Evolutionary conservation across 92 coral and sea anemone species (phyloP).

Genomic region (Phenganax stokvisi): DNA sequence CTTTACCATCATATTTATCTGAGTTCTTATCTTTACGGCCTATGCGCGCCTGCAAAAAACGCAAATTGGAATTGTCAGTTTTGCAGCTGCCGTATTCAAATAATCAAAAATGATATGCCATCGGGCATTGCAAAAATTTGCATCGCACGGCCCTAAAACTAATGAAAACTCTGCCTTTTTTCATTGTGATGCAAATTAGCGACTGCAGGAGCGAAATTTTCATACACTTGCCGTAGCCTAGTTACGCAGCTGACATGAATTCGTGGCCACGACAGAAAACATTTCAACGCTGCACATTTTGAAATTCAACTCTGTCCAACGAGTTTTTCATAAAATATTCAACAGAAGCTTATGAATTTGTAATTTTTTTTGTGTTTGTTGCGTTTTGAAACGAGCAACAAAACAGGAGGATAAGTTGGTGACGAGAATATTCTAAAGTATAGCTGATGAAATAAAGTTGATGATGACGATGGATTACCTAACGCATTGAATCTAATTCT

Average conservation of each 20-base stretch:
- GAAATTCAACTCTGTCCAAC: neutral
- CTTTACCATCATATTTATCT: no score
- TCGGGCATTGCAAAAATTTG: neutral
- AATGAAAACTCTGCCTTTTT: slow-evolving; percentile 1
- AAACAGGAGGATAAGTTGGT: neutral
- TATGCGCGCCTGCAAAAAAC: neutral
- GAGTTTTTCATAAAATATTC: slow-evolving; percentile 9
- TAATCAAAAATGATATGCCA: neutral
- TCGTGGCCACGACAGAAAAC: no score
- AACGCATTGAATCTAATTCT: no score
- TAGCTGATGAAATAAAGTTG: neutral
- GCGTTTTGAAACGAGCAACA: slow-evolving; percentile 1
- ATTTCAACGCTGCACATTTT: neutral
- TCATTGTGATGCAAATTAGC: slow-evolving; percentile 20
- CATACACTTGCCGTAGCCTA: neutral
- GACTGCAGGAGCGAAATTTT: neutral
- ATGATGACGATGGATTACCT: no score
- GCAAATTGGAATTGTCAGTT: neutral
- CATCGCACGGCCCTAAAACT: slow-evolving; percentile 1
- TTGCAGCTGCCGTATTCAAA: slow-evolving; percentile 1
- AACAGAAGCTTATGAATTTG: neutral
- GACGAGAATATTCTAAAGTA: neutral
- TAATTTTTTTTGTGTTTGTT: neutral
- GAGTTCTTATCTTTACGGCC: no score
- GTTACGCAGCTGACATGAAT: slow-evolving; percentile 8